A percentile compares a stretch with the other conserved stretches of the same genome.
Evolutionary conservation across 1,140 invertebrate species (phyloP).

Genomic region (Macrobrachium nipponense): DNA sequence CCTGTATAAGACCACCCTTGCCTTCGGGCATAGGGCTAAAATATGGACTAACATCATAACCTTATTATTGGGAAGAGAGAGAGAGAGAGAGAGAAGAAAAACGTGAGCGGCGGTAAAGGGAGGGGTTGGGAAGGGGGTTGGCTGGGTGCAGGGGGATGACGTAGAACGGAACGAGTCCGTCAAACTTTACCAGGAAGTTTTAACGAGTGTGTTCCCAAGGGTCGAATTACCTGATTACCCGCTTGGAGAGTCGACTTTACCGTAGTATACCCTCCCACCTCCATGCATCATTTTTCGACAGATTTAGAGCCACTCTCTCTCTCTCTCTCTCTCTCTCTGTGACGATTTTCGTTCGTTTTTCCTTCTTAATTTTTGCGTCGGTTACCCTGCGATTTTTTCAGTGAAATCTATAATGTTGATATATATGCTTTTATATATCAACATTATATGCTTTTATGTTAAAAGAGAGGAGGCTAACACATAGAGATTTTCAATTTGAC

Average conservation of each 20-base stretch:
- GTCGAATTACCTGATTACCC: conserved; percentile 35
- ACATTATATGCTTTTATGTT: too few species aligned
- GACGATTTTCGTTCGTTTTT: neutral
- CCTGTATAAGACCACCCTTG: too few species aligned
- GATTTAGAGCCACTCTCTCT: conserved; percentile 2
- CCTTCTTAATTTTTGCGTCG: neutral
- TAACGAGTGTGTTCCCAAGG: conserved; percentile 50
- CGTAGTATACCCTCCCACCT: neutral
- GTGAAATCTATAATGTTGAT: neutral
- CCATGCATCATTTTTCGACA: neutral
- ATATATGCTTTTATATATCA: too few species aligned
- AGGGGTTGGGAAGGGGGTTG: neutral
- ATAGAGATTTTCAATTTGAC: too few species aligned
- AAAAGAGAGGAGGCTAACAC: too few species aligned
- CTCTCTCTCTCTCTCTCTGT: neutral
- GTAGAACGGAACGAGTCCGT: neutral
- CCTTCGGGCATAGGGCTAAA: too few species aligned
- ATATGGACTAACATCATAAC: too few species aligned
- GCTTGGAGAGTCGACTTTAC: neutral
- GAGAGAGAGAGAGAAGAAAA: conserved; percentile 11
- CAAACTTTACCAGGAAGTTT: neutral
- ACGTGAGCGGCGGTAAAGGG: neutral
- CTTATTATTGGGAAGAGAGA: too few species aligned
- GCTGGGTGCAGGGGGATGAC: neutral
- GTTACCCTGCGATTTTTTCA: neutral